Conservation (phyloP, 1,140 invertebrate genomes). For the Formica exsecta region DNA sequence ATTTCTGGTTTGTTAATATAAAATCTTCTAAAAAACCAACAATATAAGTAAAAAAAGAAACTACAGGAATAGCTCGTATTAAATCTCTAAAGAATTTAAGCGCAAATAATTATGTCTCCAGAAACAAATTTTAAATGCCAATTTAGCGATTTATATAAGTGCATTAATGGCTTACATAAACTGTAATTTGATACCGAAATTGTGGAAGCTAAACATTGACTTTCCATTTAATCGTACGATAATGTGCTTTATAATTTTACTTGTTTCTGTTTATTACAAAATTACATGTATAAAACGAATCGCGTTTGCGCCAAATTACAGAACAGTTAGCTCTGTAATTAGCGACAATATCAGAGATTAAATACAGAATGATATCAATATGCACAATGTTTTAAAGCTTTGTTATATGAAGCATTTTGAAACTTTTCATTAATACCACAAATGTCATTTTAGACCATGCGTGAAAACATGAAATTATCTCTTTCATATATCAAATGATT, state of each 20-base stretch:
- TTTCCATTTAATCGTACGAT: slow-evolving; percentile 61
- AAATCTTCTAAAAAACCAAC: too few relatives aligned
- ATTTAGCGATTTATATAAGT: slow-evolving; percentile 20
- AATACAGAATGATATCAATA: slow-evolving; percentile 53
- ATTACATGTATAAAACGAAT: slow-evolving; percentile 50
- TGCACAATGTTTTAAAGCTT: slow-evolving; percentile 52
- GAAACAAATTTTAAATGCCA: not conserved
- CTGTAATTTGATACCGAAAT: slow-evolving; percentile 49
- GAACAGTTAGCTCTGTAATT: slow-evolving; percentile 59
- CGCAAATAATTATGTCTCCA: not conserved
- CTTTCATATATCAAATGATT: slow-evolving; percentile 44
- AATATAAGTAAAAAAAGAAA: too few relatives aligned
- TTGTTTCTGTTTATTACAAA: slow-evolving; percentile 50
- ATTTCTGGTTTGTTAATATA: too few relatives aligned
- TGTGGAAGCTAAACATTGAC: slow-evolving; percentile 52
- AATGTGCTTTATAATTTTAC: slow-evolving; percentile 49
- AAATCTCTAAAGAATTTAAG: not conserved
- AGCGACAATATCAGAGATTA: slow-evolving; percentile 48
- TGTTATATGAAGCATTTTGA: slow-evolving; percentile 46
- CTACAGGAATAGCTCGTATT: too few relatives aligned
- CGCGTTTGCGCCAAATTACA: slow-evolving; percentile 28
- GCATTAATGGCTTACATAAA: slow-evolving; percentile 36
- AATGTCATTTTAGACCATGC: slow-evolving; percentile 61
- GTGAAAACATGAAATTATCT: slow-evolving; percentile 60
- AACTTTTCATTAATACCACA: slow-evolving; percentile 61